Conservation (phyloP, 2,888 invertebrate genomes). For the Fissipunctia ypsillon region DNA sequence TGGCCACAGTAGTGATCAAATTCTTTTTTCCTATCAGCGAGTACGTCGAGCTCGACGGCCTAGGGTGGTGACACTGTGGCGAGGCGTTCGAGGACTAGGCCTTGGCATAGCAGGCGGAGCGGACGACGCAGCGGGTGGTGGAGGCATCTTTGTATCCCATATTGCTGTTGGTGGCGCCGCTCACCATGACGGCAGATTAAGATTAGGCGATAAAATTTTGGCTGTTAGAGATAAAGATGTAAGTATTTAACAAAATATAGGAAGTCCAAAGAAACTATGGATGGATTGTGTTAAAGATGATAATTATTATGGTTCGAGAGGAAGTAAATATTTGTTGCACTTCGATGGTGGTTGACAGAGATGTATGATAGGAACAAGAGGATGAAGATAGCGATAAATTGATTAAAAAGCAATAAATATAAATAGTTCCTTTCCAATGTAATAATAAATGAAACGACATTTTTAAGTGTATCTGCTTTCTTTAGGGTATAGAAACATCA, state of each 20-base stretch:
- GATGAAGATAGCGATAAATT: neutral
- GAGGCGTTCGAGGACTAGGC: constrained; percentile 86
- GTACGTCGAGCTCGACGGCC: constrained; percentile 86
- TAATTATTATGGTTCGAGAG: too few relatives aligned
- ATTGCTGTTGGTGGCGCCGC: constrained; percentile 88
- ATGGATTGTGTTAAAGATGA: neutral
- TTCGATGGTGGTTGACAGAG: neutral
- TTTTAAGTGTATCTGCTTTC: neutral
- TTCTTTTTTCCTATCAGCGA: constrained; percentile 71
- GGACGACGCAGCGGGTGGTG: constrained; percentile 88
- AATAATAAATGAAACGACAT: neutral
- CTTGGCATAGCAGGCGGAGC: constrained; percentile 88
- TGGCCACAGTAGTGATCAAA: neutral
- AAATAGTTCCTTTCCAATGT: neutral
- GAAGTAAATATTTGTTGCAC: neutral
- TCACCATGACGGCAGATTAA: constrained; percentile 86
- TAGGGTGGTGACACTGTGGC: constrained; percentile 85
- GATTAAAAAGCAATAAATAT: neutral
- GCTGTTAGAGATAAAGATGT: constrained; percentile 89
- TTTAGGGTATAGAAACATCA: constrained; percentile 87
- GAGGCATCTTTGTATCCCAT: constrained; percentile 88
- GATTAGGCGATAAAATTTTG: constrained; percentile 88
- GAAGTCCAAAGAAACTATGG: neutral
- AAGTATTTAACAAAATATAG: constrained; percentile 66
- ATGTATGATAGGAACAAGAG: neutral